Evolutionary conservation across 2,797 vertebrate species (phyloP).

Genomic region (Tokudaia muenninki): DNA sequence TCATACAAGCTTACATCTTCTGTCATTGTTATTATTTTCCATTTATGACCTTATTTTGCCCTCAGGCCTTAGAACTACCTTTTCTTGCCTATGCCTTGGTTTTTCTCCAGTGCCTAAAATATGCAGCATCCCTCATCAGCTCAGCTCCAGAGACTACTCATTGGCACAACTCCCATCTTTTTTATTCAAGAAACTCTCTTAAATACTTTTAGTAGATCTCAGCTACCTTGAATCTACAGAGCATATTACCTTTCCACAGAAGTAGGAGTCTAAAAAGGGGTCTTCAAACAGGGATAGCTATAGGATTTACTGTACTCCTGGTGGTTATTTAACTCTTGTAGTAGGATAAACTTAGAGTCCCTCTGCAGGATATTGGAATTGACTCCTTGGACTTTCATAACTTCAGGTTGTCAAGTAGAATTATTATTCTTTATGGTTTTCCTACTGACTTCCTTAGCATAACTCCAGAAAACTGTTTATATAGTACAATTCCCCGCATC

Average conservation of each 20-base stretch:
- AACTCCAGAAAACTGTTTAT: conserved; percentile 56
- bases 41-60: neutral
- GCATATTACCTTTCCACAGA: neutral
- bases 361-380: neutral
- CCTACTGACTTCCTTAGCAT: conserved; percentile 29
- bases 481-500: conserved; percentile 27
- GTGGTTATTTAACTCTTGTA: conserved; percentile 16
- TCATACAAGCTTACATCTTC: neutral
- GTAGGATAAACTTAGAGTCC: conserved; percentile 14
- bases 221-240: neutral
- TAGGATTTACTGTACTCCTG: neutral
- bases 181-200: neutral
- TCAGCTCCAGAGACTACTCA: neutral
- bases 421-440: conserved; percentile 63
- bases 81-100: neutral
- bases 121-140: neutral
- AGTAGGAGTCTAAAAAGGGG: neutral
- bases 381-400: conserved; percentile 17
- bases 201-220: neutral
- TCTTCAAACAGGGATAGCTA: conserved; percentile 44
- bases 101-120: neutral
- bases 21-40: neutral
- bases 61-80: neutral
- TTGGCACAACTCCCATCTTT: neutral
- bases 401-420: conserved; percentile 60